Percentiles rank a stretch among this genome's conserved stretches.
These are phyloP conservation scores for Anarsia innoxiella DNA, from an alignment of 2,888 invertebrate genomes.

Conservation along the genomic window DNA sequence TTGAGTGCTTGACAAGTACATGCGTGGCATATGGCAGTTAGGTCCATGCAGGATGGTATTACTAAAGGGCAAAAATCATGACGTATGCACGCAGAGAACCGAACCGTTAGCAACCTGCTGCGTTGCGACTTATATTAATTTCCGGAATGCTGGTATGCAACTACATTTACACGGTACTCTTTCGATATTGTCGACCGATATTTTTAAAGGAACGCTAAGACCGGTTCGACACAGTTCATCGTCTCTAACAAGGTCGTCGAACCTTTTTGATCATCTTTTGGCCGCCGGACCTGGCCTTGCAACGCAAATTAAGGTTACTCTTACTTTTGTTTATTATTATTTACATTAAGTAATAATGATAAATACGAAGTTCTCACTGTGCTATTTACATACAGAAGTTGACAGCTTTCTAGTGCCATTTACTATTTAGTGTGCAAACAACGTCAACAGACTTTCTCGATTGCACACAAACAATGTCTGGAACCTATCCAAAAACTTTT, in stretches of 20 bases:
- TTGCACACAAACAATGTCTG: conserved; percentile 25
- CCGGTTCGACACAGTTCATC: conserved; percentile 53
- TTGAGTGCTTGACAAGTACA: no score
- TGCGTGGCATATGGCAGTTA: no score
- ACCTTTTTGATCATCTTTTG: conserved; percentile 33
- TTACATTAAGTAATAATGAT: neutral
- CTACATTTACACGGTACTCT: conserved; percentile 20
- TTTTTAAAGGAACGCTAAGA: conserved; percentile 25
- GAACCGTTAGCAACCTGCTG: conserved; percentile 2
- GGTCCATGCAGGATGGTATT: no score
- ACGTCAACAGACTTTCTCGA: conserved; percentile 18
- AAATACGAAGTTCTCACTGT: neutral
- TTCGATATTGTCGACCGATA: conserved; percentile 21
- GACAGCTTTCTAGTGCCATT: neutral
- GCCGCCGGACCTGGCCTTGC: neutral
- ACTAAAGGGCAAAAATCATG: no score
- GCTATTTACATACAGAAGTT: neutral
- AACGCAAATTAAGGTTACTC: conserved; percentile 23
- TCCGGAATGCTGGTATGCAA: conserved; percentile 29
- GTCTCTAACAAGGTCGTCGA: conserved; percentile 45
- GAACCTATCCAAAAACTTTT: conserved; percentile 30
- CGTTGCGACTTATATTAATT: conserved; percentile 4
- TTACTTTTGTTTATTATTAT: conserved; percentile 28
- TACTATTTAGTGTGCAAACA: conserved; percentile 1
- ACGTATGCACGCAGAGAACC: no score